These are phyloP conservation scores for Colletes gigas DNA, from an alignment of 1,140 invertebrate species.

Conservation along the genomic window DNA sequence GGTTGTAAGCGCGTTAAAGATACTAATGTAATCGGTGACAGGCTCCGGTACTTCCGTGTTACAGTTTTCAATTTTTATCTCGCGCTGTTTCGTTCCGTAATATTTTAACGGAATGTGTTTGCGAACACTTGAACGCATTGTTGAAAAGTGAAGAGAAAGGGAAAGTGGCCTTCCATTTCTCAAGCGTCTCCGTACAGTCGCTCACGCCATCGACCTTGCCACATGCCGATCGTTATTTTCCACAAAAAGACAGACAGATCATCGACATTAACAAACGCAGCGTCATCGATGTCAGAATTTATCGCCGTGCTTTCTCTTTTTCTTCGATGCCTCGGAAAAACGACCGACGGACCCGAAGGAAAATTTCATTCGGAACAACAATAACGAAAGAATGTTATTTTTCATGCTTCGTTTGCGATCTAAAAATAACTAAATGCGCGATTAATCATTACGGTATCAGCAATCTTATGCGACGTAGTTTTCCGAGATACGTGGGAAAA, in stretches of 20 bases:
- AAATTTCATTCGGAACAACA: no score
- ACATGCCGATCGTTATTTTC: slow-evolving; percentile 38
- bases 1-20: background rate
- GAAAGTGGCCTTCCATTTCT: slow-evolving; percentile 54
- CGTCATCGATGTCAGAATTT: background rate
- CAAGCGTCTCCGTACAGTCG: slow-evolving; percentile 28
- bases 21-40: background rate
- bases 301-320: background rate
- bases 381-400: no score
- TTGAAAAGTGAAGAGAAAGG: slow-evolving; percentile 50
- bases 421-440: no score
- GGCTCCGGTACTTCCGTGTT: background rate
- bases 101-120: background rate
- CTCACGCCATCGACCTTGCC: slow-evolving; percentile 46
- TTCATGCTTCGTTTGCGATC: no score
- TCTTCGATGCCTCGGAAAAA: no score
- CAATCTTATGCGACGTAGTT: no score
- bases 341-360: background rate
- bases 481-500: no score
- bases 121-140: background rate
- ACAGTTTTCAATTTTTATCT: background rate
- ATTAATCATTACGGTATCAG: no score
- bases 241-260: slow-evolving; percentile 17
- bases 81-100: background rate
- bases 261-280: background rate